Conservation (phyloP, 2,888 invertebrate genomes). For the Dorcus parallelipipedus region DNA sequence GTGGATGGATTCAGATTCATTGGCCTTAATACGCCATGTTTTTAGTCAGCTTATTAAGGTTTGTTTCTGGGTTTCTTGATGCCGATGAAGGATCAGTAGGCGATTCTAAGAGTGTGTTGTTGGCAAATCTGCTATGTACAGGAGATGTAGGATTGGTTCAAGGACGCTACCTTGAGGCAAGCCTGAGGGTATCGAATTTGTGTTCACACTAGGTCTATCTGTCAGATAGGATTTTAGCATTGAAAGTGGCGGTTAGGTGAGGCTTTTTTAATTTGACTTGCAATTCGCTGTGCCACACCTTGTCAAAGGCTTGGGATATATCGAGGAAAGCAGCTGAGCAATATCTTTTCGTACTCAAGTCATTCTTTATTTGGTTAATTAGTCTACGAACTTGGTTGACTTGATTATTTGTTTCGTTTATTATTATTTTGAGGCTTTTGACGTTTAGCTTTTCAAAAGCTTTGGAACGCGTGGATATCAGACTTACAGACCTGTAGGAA, state of each 20-base stretch:
- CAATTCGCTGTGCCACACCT: too few relatives aligned
- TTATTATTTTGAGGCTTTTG: too few relatives aligned
- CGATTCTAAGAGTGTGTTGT: not conserved
- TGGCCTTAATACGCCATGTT: not conserved
- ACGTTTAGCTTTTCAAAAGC: too few relatives aligned
- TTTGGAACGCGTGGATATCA: too few relatives aligned
- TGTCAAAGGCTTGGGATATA: too few relatives aligned
- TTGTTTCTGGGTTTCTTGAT: not conserved
- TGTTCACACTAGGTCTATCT: not conserved
- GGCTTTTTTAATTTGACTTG: slow-evolving; percentile 3
- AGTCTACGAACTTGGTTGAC: too few relatives aligned
- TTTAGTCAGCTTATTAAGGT: not conserved
- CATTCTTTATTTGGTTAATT: too few relatives aligned
- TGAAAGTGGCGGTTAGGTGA: not conserved
- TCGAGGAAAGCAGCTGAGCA: too few relatives aligned
- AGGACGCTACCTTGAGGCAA: slow-evolving; percentile 30
- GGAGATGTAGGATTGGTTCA: slow-evolving; percentile 21
- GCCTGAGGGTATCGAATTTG: not conserved
- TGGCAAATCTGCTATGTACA: slow-evolving; percentile 16
- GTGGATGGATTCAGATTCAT: not conserved
- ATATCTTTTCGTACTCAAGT: too few relatives aligned
- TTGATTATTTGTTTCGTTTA: too few relatives aligned
- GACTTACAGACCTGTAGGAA: too few relatives aligned
- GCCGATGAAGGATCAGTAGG: not conserved
- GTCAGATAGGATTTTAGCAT: not conserved